Base-by-base conservation (phyloP, 2,888 invertebrate species). In the Strigamia maritima region DNA sequence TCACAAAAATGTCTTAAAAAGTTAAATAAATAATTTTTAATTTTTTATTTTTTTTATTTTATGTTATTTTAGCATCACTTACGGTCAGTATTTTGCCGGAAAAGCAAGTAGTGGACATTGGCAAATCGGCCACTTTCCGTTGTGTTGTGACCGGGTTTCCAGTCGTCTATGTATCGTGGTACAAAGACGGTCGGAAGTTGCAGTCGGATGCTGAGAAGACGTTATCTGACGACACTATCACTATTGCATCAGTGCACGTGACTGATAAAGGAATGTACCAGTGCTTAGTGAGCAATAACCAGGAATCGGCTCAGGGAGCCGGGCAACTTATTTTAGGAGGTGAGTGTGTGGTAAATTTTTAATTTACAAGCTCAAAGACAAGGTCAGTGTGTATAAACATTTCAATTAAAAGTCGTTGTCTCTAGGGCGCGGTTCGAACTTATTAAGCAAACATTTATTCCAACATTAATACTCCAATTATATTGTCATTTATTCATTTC, bases 61-160 rank as follows among this genome's bases (percentile, higher is more conserved):
- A n/a, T 74, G 28, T 78, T 19, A 28, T 79, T 84, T n/a, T 84
- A 89, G 97, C 95, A 79, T 95, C 97, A 0, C 86, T 97, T 80
- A 92, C 93, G 81, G 93, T 95, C 0, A 91, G 92, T 82, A 93
- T 97, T 81, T 94, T 95, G 85, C 97, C 97, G 0, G 91, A 92
- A 19, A 92, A 92, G 84, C 92, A 92, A 86, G 93, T 92, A 76
- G 89, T 93, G 82, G 92, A 92, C 83, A 91, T 92, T 0, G 93
- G 93, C 38, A 92, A 92, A 22, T 90, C 91, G 22, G 91, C 93
- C 79, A 92, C 92, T 76, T 87, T 93, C 80, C 92, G 92, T 85
- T 94, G 93, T 82, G 81, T 82, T 19, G 85, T 84, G 10, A 83
- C 84, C 10, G 86, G 86, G 1, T 86, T 84, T 81, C 86, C 86